Evolutionary conservation across 2,113 vertebrate species (phyloP), one percentile per base, ranked within the genome.

Genomic region (Cyphomyrus discorhynchus): DNA sequence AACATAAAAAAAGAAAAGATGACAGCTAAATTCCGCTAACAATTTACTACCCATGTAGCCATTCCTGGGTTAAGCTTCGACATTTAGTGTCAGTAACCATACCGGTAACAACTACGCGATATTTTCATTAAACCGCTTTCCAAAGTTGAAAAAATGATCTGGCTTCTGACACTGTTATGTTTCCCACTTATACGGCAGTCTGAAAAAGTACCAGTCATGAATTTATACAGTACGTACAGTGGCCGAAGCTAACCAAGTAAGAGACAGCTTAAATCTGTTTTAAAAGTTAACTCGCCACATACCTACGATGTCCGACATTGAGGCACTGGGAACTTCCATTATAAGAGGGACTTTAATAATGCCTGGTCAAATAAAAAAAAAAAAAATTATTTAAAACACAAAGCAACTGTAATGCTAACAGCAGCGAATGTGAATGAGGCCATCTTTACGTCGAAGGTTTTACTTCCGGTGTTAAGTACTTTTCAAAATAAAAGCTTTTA

Each of bases 401-500:
- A 27, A 49, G 27, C 10, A 86, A 80, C 31, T 80, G 15, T 42
- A 80, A 15, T 4, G 35, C 74, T 80, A 80, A 80, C 35, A 7
- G 74, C 50, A 27, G 5, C 11, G 0, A 35, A 86, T 6, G 31
- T 27, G 49, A n/a, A 35, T 35, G 47, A 19, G n/a, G 27, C 13
- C 47, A 39, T 17, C 13, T 11, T 6, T 39, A 39, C 2, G 85
- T 52, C 24, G 53, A 52, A 35, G 85, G 31, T 53, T 87, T 35
- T 87, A 87, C 27, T 87, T 87, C 85, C 85, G 85, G 85, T 47
- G 27, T 56, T 42, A 42, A 19, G n/a, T 13, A 15, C 10, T 53
- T 70, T 87, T 87, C 85, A 87, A 87, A 87, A 87, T 87, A 87
- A 87, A 53, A 87, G 85, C 27, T 27, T 13, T 10, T 42, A 17